phyloP scores from a whole-genome alignment of 1,140 invertebrate species.

The Pogonus chalceus region DNA sequence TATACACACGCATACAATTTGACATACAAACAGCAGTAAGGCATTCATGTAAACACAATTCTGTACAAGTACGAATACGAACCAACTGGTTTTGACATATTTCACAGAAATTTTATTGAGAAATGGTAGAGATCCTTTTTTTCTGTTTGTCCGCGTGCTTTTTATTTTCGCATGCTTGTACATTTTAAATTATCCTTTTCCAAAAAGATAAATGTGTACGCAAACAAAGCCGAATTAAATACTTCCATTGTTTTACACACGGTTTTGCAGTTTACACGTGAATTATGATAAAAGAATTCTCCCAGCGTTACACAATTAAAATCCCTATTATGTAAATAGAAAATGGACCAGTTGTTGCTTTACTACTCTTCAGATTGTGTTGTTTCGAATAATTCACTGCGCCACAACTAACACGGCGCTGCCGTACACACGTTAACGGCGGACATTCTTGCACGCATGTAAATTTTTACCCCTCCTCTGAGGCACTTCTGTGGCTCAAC shows the following conservation, averaged over 20 bases:
- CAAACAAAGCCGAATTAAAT: neutral
- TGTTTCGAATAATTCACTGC: too few relatives aligned
- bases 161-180: neutral
- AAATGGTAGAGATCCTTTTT: neutral
- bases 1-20: neutral
- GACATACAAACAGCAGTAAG: neutral
- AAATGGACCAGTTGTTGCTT: neutral
- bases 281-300: conserved; percentile 21
- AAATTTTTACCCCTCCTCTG: neutral
- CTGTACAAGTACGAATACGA: neutral
- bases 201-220: neutral
- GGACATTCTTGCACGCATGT: neutral
- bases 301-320: conserved; percentile 21
- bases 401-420: too few relatives aligned
- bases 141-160: too few relatives aligned
- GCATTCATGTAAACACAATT: neutral
- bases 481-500: too few relatives aligned
- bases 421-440: neutral
- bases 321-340: conserved; percentile 5
- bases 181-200: neutral
- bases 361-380: neutral
- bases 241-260: conserved; percentile 18
- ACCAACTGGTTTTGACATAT: neutral
- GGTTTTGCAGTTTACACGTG: conserved; percentile 18
- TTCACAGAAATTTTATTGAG: neutral